Conservation (phyloP, 2,113 vertebrate species). For the Ginglymostoma cirratum region DNA sequence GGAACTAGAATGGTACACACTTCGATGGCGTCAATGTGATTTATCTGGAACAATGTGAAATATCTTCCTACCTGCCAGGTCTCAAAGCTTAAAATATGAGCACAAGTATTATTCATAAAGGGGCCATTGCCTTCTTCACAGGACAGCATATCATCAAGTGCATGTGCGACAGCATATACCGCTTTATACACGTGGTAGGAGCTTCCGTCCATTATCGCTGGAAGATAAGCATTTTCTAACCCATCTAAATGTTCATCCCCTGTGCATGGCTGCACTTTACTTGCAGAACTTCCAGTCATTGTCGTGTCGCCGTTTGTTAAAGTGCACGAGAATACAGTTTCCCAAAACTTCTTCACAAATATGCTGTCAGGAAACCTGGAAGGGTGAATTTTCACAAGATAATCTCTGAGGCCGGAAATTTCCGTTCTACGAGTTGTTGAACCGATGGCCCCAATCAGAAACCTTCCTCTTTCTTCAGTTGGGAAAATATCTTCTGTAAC, state of each 20-base stretch:
- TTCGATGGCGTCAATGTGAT: background rate
- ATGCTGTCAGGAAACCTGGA: background rate
- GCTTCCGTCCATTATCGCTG: background rate
- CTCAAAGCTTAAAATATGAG: background rate
- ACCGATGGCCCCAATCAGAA: background rate
- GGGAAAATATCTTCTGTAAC: background rate
- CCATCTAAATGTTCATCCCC: background rate
- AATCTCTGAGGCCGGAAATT: background rate
- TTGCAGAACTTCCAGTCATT: background rate
- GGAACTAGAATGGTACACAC: background rate
- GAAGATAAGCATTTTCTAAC: background rate
- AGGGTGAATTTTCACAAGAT: background rate
- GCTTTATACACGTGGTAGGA: background rate
- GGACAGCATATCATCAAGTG: background rate
- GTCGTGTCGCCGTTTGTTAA: background rate
- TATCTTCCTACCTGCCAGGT: background rate
- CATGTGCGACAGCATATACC: background rate
- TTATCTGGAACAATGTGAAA: too few species aligned
- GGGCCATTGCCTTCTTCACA: background rate
- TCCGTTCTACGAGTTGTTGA: background rate
- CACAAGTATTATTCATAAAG: background rate
- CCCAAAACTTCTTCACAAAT: slow-evolving; percentile 8
- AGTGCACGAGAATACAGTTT: background rate
- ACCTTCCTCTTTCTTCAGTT: background rate
- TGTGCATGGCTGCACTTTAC: background rate